A percentile compares a stretch with the other conserved stretches of the same genome.
These are phyloP conservation scores for Fratercula arctica DNA, from an alignment of 2,797 vertebrate species.

Conservation along the genomic window DNA sequence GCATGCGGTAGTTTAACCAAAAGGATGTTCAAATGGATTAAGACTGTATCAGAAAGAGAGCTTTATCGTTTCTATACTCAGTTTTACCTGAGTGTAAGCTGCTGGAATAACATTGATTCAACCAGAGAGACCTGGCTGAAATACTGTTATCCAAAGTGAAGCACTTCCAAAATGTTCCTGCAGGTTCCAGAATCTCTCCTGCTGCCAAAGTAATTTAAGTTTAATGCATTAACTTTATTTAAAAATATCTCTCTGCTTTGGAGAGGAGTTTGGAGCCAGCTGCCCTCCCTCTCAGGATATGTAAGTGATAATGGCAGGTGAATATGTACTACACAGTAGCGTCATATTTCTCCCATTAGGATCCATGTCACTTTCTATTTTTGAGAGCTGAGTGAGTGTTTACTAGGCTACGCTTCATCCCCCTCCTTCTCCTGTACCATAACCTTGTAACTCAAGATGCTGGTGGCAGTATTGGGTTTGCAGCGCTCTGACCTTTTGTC, in stretches of 20 bases:
- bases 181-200: background rate
- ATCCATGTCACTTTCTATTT: conserved; percentile 62
- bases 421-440: conserved; percentile 2
- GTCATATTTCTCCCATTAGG: conserved; percentile 41
- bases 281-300: background rate
- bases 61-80: background rate
- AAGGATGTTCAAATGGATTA: background rate
- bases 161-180: background rate
- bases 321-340: conserved; percentile 13
- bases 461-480: conserved; percentile 20
- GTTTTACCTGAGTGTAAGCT: background rate
- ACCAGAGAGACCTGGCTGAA: background rate
- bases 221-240: background rate
- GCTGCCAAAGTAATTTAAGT: background rate
- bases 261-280: background rate
- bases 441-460: conserved; percentile 59
- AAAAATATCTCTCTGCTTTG: background rate
- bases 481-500: conserved; percentile 63
- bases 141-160: background rate
- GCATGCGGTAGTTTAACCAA: background rate
- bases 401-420: background rate
- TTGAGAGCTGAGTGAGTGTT: conserved; percentile 24
- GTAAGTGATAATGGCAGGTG: conserved; percentile 63
- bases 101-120: background rate
- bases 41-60: background rate